A percentile compares a stretch with the other conserved stretches of the same genome.
phyloP scores from a whole-genome alignment of 2,113 vertebrate genomes.

The Pseudolaguvia tuberculata region DNA sequence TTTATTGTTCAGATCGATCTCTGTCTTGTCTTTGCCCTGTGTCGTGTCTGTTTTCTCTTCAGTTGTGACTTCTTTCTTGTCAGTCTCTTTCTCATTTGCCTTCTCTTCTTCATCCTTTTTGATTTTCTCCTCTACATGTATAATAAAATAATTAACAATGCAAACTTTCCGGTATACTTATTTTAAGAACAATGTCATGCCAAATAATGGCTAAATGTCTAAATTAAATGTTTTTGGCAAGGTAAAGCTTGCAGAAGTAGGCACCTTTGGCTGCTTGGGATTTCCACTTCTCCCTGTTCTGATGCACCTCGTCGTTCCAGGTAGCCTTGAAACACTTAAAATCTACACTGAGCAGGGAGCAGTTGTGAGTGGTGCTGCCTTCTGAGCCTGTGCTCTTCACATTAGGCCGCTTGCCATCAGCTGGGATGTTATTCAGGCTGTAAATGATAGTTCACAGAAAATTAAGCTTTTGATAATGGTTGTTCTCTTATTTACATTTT shows the following conservation, averaged over 20 bases:
- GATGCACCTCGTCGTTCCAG: constrained; percentile 84
- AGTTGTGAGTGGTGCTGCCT: constrained; percentile 74
- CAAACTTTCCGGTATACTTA: not conserved
- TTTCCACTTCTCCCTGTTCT: constrained; percentile 89
- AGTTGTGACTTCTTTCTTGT: constrained; percentile 53
- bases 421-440: constrained; percentile 79
- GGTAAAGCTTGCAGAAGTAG: not conserved
- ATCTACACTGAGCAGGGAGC: constrained; percentile 77
- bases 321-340: constrained; percentile 80
- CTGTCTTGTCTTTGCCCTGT: constrained; percentile 46
- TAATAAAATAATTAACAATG: not conserved
- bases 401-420: constrained; percentile 75
- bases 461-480: not conserved
- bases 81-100: constrained; percentile 55
- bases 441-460: constrained; percentile 9
- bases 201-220: not conserved
- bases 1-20: constrained; percentile 8
- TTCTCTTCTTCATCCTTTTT: constrained; percentile 59
- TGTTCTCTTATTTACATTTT: not conserved
- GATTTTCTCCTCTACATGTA: constrained; percentile 67
- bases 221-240: not conserved
- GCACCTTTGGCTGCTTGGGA: constrained; percentile 79
- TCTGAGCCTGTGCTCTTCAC: constrained; percentile 80
- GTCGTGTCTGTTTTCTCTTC: constrained; percentile 45
- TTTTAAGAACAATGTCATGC: not conserved